Evolutionary conservation across 2,888 invertebrate genomes (phyloP).

Genomic region (Lithosia quadra): DNA sequence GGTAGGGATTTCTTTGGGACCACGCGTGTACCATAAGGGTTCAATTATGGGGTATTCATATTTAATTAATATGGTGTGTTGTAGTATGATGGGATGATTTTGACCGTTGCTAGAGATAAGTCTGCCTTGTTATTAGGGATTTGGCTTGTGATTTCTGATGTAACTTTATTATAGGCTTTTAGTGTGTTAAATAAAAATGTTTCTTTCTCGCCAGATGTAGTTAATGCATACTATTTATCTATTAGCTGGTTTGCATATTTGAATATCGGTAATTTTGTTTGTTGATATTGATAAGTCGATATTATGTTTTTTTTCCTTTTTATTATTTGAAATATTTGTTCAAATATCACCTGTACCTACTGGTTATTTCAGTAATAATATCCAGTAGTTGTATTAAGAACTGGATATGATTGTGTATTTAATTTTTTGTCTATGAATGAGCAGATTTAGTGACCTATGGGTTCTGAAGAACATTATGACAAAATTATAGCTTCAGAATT

Average conservation of each 20-base stretch:
- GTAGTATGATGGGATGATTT: constrained; percentile 54
- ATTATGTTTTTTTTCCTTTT: too few relatives aligned
- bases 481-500: constrained; percentile 20
- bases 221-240: neutral
- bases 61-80: constrained; percentile 79
- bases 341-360: too few relatives aligned
- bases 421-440: too few relatives aligned
- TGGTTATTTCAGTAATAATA: too few relatives aligned
- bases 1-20: constrained; percentile 62
- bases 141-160: constrained; percentile 7
- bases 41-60: constrained; percentile 84
- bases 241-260: neutral
- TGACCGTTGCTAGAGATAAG: constrained; percentile 61
- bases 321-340: too few relatives aligned
- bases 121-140: constrained; percentile 4
- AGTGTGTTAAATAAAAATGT: neutral
- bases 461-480: too few relatives aligned
- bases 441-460: neutral
- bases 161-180: neutral
- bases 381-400: too few relatives aligned
- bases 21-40: constrained; percentile 80
- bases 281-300: too few relatives aligned
- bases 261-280: too few relatives aligned
- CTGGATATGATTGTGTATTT: neutral
- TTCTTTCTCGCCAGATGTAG: neutral